A percentile compares a stretch with the other conserved stretches of the same genome.
Evolutionary conservation across 2,113 vertebrate genomes (phyloP).

Genomic region (Saccopteryx bilineata): DNA sequence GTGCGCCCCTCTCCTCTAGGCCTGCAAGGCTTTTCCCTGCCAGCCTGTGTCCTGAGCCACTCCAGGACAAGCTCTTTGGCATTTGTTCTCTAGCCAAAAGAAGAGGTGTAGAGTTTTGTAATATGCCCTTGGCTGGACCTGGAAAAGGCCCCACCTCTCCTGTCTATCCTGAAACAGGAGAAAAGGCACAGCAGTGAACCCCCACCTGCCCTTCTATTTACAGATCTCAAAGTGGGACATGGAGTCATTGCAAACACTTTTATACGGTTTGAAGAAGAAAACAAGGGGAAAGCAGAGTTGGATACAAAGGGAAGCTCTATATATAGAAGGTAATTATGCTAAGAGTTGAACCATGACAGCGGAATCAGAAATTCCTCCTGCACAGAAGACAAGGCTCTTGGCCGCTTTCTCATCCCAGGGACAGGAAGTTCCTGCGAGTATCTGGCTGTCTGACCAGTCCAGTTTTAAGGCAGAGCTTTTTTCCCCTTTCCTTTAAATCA

Average conservation of each 20-base stretch:
- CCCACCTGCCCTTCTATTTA: constrained; percentile 68
- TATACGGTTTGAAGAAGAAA: background rate
- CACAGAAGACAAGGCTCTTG: constrained; percentile 10
- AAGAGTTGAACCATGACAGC: constrained; percentile 59
- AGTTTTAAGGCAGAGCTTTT: background rate
- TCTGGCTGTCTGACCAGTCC: background rate
- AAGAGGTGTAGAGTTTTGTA: background rate
- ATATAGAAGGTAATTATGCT: constrained; percentile 75
- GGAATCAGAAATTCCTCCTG: background rate
- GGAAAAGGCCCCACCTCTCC: background rate
- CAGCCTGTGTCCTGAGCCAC: constrained; percentile 66
- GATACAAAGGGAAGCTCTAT: constrained; percentile 73
- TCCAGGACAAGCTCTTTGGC: constrained; percentile 45
- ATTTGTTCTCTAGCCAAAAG: constrained; percentile 52
- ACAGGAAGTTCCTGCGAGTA: background rate
- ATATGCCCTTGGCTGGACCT: background rate
- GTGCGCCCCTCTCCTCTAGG: constrained; percentile 52
- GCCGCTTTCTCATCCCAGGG: background rate
- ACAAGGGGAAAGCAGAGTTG: constrained; percentile 30
- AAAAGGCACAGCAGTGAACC: constrained; percentile 38
- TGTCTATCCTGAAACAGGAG: background rate
- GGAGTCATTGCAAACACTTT: constrained; percentile 72
- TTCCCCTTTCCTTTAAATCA: background rate
- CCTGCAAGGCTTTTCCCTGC: constrained; percentile 49
- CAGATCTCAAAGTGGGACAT: constrained; percentile 30